Evolutionary conservation across 1,140 invertebrate species (phyloP).

Genomic region (Mizuhopecten yessoensis): DNA sequence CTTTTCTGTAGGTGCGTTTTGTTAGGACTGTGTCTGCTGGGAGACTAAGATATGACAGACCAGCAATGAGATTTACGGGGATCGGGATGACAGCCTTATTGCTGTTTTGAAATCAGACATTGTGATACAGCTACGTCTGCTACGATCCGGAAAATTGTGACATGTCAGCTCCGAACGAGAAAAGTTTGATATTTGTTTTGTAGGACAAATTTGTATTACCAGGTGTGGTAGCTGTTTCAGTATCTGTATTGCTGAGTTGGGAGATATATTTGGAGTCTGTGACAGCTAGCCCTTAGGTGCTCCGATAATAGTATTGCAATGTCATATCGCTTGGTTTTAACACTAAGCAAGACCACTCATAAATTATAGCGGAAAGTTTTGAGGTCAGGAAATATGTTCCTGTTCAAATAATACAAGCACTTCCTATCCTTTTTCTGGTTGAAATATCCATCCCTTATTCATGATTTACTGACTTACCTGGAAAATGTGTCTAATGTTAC

Average conservation of each 20-base stretch:
- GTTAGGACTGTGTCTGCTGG: neutral
- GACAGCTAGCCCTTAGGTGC: no score
- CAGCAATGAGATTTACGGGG: neutral
- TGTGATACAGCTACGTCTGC: slow-evolving; percentile 13
- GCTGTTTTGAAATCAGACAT: neutral
- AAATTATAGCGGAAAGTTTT: no score
- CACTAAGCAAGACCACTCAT: no score
- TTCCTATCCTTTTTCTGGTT: no score
- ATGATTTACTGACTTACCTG: no score
- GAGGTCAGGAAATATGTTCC: no score
- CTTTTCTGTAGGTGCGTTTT: no score
- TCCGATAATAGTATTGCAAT: neutral
- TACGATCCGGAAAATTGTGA: neutral
- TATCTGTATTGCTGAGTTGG: neutral
- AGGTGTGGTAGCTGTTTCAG: neutral
- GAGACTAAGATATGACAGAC: neutral
- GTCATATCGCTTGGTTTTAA: no score
- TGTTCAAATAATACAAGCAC: no score
- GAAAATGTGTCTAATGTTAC: no score
- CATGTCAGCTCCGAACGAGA: neutral
- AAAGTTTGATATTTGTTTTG: no score
- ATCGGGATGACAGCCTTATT: neutral
- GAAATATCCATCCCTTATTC: no score
- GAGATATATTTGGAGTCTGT: neutral
- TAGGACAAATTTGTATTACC: neutral